A percentile compares a stretch with the other conserved stretches of the same genome.
phyloP scores from a whole-genome alignment of 1,140 invertebrate genomes.

The Acyrthosiphon pisum region DNA sequence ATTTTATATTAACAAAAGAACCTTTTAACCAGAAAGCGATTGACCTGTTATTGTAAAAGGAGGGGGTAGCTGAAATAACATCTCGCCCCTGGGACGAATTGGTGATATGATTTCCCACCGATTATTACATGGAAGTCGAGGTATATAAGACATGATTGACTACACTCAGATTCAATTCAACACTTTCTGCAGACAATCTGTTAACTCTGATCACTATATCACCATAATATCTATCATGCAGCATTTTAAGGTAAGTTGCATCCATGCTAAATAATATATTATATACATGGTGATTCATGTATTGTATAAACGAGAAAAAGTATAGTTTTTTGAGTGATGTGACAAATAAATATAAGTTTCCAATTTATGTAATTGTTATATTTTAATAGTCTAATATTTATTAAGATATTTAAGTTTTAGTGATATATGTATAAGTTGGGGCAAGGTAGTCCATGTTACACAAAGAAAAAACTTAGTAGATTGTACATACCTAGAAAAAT shows the following conservation, averaged over 20 bases:
- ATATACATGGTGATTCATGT: no score
- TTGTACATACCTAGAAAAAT: not conserved
- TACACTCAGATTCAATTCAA: not conserved
- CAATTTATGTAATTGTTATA: no score
- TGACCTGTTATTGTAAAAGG: not conserved
- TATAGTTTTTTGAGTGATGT: no score
- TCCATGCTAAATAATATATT: not conserved
- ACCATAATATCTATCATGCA: not conserved
- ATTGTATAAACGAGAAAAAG: no score
- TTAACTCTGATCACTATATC: not conserved
- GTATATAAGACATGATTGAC: not conserved
- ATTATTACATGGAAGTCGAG: not conserved
- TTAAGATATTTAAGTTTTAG: no score
- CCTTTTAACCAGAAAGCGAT: constrained; percentile 29
- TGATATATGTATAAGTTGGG: not conserved
- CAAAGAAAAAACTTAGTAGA: not conserved
- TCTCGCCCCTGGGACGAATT: not conserved
- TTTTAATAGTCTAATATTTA: no score
- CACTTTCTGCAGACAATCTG: not conserved
- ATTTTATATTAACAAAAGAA: constrained; percentile 20
- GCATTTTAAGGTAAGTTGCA: not conserved
- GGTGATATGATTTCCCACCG: no score
- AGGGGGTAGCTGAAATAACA: not conserved
- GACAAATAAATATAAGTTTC: no score
- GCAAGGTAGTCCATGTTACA: not conserved